A percentile compares a stretch with the other conserved stretches of the same genome.
Conservation (phyloP, 1,140 invertebrate species). For the Drosophila carrolli region DNA sequence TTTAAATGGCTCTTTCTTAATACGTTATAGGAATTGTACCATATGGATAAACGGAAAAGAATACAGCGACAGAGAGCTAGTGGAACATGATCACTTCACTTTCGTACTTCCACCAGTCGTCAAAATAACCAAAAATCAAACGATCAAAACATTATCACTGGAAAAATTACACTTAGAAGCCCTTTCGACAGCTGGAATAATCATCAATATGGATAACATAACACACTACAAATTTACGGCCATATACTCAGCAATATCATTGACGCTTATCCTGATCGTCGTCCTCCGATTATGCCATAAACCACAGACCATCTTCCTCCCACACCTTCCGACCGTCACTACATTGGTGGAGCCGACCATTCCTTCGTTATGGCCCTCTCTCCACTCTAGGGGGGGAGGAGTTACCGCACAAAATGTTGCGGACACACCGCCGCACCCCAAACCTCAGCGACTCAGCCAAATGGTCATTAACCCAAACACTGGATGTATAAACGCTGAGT, state of each 20-base stretch:
- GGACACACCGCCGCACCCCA: slow-evolving; percentile 13
- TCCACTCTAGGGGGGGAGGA: slow-evolving; percentile 14
- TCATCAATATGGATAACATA: slow-evolving; percentile 2
- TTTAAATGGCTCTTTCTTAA: slow-evolving; percentile 6
- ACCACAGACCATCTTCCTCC: slow-evolving; percentile 1
- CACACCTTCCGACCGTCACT: not conserved
- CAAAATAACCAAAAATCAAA: slow-evolving; percentile 4
- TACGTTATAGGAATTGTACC: slow-evolving; percentile 7
- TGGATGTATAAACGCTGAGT: slow-evolving; percentile 6
- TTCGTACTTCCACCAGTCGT: slow-evolving; percentile 10
- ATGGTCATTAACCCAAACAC: slow-evolving; percentile 7
- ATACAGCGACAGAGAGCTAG: not conserved
- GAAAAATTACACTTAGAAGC: slow-evolving; percentile 5
- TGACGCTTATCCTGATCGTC: not conserved
- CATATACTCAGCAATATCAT: slow-evolving; percentile 1
- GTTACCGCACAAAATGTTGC: slow-evolving; percentile 4
- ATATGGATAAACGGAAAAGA: slow-evolving; percentile 7
- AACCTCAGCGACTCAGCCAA: slow-evolving; percentile 4
- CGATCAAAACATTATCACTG: slow-evolving; percentile 8
- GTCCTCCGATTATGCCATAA: slow-evolving; percentile 2
- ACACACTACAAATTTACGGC: slow-evolving; percentile 12
- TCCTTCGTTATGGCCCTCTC: slow-evolving; percentile 11
- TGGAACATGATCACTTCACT: slow-evolving; percentile 9
- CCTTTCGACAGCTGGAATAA: slow-evolving; percentile 3
- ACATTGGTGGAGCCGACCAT: slow-evolving; percentile 13